Conservation (phyloP, 2,113 vertebrate species). For the Ramphastos sulfuratus region DNA sequence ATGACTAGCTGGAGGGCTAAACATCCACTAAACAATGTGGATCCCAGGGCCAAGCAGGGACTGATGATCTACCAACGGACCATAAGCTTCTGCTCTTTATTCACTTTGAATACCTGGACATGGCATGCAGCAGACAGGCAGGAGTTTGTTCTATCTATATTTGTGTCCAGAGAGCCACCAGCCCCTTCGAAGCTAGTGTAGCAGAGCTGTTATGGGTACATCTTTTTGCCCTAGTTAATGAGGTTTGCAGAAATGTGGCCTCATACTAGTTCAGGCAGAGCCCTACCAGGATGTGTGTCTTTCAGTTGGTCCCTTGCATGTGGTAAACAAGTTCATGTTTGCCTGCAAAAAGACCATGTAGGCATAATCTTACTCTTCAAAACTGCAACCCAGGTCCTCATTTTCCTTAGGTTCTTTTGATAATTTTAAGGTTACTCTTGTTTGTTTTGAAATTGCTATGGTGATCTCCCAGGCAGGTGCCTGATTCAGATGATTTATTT, state of each 20-base stretch:
- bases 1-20: neutral
- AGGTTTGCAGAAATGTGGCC: neutral
- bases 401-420: neutral
- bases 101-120: neutral
- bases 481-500: slow-evolving; percentile 10
- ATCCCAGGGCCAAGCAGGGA: neutral
- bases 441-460: slow-evolving; percentile 43
- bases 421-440: neutral
- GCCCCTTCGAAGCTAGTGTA: neutral
- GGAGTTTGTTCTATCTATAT: neutral
- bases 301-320: neutral
- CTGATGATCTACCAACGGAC: neutral
- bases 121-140: neutral
- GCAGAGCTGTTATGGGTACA: neutral
- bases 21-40: neutral
- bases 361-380: neutral
- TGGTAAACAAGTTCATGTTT: neutral
- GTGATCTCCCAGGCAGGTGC: neutral
- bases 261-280: neutral
- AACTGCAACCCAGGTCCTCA: neutral
- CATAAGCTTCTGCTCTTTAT: neutral
- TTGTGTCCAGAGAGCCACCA: neutral
- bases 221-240: neutral
- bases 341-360: neutral
- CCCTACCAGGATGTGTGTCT: neutral